phyloP scores from a whole-genome alignment of 2,113 vertebrate species.

The Crotalus tigris region DNA sequence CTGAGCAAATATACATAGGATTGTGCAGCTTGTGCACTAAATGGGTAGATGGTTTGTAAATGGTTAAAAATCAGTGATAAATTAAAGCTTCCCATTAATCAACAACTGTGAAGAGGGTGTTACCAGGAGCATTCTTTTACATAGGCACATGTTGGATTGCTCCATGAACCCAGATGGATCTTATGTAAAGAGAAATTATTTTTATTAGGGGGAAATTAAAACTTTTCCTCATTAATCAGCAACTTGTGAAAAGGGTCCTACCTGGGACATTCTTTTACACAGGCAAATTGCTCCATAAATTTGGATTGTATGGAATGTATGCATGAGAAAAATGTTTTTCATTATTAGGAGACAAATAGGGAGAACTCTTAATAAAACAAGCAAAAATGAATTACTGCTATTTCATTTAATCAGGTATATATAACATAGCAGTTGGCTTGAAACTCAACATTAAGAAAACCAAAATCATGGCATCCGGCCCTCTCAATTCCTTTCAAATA shows the following conservation, averaged over 20 bases:
- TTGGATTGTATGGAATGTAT: no score
- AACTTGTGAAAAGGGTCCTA: background rate
- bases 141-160: background rate
- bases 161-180: background rate
- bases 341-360: background rate
- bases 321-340: background rate
- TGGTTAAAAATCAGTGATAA: background rate
- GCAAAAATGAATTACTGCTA: background rate
- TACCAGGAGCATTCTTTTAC: background rate
- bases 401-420: slow-evolving; percentile 1
- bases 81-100: background rate
- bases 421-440: background rate
- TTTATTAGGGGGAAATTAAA: background rate
- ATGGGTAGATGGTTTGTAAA: background rate
- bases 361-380: background rate
- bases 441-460: no score
- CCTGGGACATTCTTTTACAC: background rate
- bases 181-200: background rate
- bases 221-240: background rate
- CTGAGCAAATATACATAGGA: background rate
- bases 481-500: no score
- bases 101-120: background rate
- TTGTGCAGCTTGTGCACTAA: background rate
- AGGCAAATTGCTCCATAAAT: background rate
- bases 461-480: no score